A percentile compares a stretch with the other conserved stretches of the same genome.
Evolutionary conservation across 2,113 vertebrate genomes (phyloP).

Genomic region (Hystrix brachyura): DNA sequence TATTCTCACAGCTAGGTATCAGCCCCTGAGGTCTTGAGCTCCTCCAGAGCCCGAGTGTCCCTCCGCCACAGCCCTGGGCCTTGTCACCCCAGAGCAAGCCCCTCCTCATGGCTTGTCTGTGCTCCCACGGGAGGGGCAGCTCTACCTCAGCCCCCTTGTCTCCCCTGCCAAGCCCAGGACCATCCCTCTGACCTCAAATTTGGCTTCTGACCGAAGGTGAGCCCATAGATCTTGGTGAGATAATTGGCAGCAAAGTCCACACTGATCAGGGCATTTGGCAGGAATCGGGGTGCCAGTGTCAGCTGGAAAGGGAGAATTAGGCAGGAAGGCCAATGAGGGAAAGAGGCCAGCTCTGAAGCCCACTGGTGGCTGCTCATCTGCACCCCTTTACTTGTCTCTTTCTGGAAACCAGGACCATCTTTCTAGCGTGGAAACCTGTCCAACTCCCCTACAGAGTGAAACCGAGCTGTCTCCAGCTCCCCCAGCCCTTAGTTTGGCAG

Average conservation of each 20-base stretch:
- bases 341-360: not conserved
- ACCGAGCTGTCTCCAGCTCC: not conserved
- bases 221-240: constrained; percentile 95
- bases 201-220: constrained; percentile 98
- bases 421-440: not conserved
- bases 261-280: constrained; percentile 95
- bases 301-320: constrained; percentile 89
- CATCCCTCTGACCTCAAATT: constrained; percentile 92
- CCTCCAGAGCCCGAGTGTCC: not conserved
- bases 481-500: not conserved
- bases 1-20: not conserved
- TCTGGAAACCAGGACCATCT: not conserved
- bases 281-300: constrained; percentile 93
- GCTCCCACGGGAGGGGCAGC: not conserved
- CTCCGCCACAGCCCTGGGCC: not conserved
- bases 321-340: not conserved
- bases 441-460: not conserved
- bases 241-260: constrained; percentile 98
- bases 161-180: constrained; percentile 49
- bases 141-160: constrained; percentile 48
- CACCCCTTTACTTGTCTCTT: not conserved
- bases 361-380: not conserved
- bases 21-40: not conserved
- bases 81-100: not conserved
- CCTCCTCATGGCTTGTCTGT: not conserved